Evolutionary conservation across 2,797 vertebrate genomes (phyloP).

Genomic region (Danio aesculapii): DNA sequence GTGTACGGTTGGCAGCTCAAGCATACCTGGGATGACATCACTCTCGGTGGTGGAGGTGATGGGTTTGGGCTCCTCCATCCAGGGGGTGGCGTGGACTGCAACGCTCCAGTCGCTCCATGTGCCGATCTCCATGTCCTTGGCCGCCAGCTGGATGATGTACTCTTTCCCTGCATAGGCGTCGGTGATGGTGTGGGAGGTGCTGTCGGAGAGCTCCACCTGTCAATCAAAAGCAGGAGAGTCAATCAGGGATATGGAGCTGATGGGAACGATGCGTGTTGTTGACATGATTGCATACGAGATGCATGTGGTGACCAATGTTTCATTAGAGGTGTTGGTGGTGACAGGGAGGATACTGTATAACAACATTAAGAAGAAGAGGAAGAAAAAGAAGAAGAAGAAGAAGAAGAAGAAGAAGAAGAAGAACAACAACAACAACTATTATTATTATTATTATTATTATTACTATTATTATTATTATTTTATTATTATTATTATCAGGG

Average conservation of each 20-base stretch:
- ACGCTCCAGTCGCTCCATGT: conserved; percentile 99
- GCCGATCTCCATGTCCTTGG: conserved; percentile 96
- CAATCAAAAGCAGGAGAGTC: conserved; percentile 32
- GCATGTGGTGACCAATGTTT: not conserved
- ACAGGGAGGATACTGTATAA: not conserved
- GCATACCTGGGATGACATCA: conserved; percentile 73
- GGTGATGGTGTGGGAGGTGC: conserved; percentile 92
- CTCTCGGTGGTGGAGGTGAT: conserved; percentile 87
- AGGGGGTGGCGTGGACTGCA: conserved; percentile 93
- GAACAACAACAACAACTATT: too few species aligned
- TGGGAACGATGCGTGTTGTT: not conserved
- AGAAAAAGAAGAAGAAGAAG: too few species aligned
- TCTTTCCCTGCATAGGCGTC: conserved; percentile 95
- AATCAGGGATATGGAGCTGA: conserved; percentile 48
- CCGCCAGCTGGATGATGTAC: conserved; percentile 98
- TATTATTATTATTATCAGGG: too few species aligned
- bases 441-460: too few species aligned
- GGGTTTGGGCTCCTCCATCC: conserved; percentile 91
- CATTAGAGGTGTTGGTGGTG: not conserved
- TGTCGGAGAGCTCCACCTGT: conserved; percentile 94
- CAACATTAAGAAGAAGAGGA: too few species aligned
- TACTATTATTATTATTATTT: too few species aligned
- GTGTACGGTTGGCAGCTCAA: not conserved
- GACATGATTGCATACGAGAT: conserved; percentile 2
- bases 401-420: too few species aligned